phyloP scores from a whole-genome alignment of 1,140 invertebrate genomes.

The Philotrypesis tridentata region DNA sequence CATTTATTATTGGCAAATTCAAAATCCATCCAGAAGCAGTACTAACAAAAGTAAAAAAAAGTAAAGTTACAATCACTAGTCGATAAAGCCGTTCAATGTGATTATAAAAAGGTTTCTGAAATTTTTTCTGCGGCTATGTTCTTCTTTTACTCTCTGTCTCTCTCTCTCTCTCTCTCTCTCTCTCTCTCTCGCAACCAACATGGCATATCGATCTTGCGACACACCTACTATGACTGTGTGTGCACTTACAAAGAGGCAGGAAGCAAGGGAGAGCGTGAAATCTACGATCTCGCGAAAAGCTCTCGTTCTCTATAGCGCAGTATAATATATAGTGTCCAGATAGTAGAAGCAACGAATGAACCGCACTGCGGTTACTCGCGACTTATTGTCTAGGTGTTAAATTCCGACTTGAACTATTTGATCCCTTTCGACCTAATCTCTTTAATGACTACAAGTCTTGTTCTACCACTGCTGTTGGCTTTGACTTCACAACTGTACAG shows the following conservation, averaged over 20 bases:
- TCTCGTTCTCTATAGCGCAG: neutral
- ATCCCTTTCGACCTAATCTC: neutral
- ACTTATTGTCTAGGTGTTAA: slow-evolving; percentile 3
- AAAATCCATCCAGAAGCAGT: no score
- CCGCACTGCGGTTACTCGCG: neutral
- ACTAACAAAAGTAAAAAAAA: no score
- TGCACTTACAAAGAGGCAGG: neutral
- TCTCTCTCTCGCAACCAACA: neutral
- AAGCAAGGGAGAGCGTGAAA: neutral
- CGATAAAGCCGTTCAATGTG: no score
- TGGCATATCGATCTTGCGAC: slow-evolving; percentile 5
- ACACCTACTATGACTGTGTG: slow-evolving; percentile 10
- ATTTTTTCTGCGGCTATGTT: no score
- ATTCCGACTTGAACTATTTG: neutral
- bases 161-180: neutral
- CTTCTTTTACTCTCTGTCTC: neutral
- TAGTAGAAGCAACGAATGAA: neutral
- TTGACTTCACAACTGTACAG: no score
- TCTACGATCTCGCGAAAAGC: slow-evolving; percentile 16
- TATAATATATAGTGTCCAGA: neutral
- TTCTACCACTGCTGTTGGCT: no score
- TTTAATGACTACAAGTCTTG: neutral
- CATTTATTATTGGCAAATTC: no score
- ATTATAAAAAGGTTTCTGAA: no score
- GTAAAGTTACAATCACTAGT: no score